Evolutionary conservation across 1,140 invertebrate species (phyloP).

Genomic region (Patella vulgata): DNA sequence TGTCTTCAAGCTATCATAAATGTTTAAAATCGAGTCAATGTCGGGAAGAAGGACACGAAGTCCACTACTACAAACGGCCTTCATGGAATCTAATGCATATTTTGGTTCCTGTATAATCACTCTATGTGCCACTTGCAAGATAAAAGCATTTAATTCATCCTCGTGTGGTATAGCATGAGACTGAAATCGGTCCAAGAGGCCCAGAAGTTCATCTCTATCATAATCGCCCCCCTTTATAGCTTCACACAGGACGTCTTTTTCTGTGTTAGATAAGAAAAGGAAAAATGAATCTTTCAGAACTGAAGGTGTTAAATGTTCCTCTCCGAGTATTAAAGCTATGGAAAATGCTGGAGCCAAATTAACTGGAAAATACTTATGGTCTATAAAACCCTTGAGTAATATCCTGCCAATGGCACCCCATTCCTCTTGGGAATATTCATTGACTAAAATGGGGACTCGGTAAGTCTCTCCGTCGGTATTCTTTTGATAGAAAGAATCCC

Average conservation of each 20-base stretch:
- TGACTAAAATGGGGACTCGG: neutral
- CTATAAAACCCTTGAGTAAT: neutral
- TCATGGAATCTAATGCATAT: too few relatives aligned
- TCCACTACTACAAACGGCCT: too few relatives aligned
- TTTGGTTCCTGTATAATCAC: too few relatives aligned
- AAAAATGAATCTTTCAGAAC: neutral
- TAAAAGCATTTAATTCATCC: too few relatives aligned
- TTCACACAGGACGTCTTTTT: too few relatives aligned
- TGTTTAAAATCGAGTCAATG: neutral
- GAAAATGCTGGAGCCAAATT: neutral
- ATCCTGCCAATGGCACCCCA: neutral
- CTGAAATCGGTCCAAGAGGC: too few relatives aligned
- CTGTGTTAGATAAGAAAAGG: neutral
- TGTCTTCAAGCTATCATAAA: conserved; percentile 2
- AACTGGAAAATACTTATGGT: conserved; percentile 1
- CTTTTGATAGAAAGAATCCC: conserved; percentile 2
- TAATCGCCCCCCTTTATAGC: too few relatives aligned
- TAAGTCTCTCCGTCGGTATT: neutral
- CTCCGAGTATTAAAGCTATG: neutral
- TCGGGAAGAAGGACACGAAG: neutral
- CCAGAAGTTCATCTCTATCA: too few relatives aligned
- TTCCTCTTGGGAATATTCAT: neutral
- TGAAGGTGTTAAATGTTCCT: neutral
- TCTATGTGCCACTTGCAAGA: too few relatives aligned
- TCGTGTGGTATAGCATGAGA: neutral